Percentiles rank a stretch among this genome's conserved stretches.
Evolutionary conservation across 2,888 invertebrate species (phyloP).

Genomic region (Perizoma flavofasciatum): DNA sequence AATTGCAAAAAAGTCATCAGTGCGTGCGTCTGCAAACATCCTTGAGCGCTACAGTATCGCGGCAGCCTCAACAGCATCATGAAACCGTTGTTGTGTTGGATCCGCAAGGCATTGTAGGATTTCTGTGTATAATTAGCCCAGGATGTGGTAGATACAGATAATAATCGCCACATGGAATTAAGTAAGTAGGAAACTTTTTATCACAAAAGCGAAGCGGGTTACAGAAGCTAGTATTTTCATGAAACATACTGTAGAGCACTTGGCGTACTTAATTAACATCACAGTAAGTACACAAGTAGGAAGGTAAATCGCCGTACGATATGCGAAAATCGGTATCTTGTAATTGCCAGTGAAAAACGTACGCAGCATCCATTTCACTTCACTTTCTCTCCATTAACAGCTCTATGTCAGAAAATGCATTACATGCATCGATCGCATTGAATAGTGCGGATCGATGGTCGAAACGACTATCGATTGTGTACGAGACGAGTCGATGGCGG

Average conservation of each 20-base stretch:
- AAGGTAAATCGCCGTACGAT: conserved; percentile 21
- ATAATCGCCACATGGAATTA: too few relatives aligned
- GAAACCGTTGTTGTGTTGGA: too few relatives aligned
- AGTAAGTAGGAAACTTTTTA: background rate
- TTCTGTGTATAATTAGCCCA: too few relatives aligned
- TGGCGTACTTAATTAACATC: conserved; percentile 15
- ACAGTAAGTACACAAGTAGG: conserved; percentile 8
- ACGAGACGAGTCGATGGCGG: conserved; percentile 52
- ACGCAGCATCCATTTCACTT: conserved; percentile 22
- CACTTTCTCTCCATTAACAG: conserved; percentile 33
- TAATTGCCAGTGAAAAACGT: conserved; percentile 15
- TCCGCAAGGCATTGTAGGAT: too few relatives aligned
- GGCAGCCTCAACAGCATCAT: too few relatives aligned
- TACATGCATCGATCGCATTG: conserved; percentile 28
- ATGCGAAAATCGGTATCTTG: conserved; percentile 21
- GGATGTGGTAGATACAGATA: too few relatives aligned
- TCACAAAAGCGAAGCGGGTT: background rate
- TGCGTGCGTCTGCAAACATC: too few relatives aligned
- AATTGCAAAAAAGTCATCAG: too few relatives aligned
- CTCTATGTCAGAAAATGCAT: conserved; percentile 36
- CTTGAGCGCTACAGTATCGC: too few relatives aligned
- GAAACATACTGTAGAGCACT: too few relatives aligned
- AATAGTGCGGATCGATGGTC: conserved; percentile 65
- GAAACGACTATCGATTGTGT: conserved; percentile 68
- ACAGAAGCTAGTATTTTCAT: conserved; percentile 1